Percentiles rank a stretch among this genome's conserved stretches.
Conservation (phyloP, 2,888 invertebrate genomes). For the Tenthredo mesomela region DNA sequence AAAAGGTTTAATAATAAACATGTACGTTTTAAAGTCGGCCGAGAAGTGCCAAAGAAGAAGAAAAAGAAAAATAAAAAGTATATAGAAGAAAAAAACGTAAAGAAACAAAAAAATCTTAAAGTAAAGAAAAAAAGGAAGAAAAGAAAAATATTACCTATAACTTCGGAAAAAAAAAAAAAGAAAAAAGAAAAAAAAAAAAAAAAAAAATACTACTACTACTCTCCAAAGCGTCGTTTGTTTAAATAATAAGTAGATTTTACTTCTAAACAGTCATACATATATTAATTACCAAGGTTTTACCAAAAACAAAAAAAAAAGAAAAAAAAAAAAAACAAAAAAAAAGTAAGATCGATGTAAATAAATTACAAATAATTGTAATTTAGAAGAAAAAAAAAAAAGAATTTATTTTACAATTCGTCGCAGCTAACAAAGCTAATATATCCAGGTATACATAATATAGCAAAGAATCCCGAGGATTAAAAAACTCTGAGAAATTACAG, state of each 20-base stretch:
- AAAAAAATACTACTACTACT: background rate
- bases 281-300: background rate
- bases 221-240: conserved; percentile 25
- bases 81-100: background rate
- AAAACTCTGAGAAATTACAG: background rate
- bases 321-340: background rate
- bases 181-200: background rate
- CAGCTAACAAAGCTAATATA: background rate
- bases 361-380: conserved; percentile 31
- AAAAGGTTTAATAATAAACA: background rate
- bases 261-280: conserved; percentile 7
- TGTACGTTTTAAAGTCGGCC: conserved; percentile 17
- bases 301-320: background rate
- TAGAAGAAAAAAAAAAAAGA: background rate
- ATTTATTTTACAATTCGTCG: background rate
- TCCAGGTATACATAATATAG: background rate
- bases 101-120: background rate
- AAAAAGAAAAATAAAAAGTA: background rate
- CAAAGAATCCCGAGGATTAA: background rate
- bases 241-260: conserved; percentile 45
- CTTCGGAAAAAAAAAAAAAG: background rate
- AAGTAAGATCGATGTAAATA: conserved; percentile 7
- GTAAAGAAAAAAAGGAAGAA: background rate
- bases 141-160: background rate
- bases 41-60: conserved; percentile 44